phyloP scores from a whole-genome alignment of 2,888 invertebrate genomes.

The Euplagia quadripunctaria region DNA sequence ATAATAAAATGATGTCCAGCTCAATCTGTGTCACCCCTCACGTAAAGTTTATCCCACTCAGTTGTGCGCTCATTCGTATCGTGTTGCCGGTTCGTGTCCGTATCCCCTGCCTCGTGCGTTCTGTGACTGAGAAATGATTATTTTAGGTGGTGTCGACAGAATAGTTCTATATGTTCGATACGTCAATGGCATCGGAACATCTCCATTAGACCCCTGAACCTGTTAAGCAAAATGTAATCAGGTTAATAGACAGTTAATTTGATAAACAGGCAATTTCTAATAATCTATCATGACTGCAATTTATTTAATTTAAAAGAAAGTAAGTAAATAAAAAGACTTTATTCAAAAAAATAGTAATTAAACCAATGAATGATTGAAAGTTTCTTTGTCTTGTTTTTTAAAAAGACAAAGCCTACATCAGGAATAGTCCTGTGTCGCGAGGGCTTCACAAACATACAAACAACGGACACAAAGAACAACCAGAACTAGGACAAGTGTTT shows the following conservation, averaged over 20 bases:
- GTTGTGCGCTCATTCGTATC: neutral
- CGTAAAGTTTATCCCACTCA: neutral
- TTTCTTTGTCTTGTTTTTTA: neutral
- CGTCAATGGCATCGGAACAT: neutral
- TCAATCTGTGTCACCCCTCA: neutral
- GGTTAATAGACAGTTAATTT: neutral
- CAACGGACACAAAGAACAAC: too few relatives aligned
- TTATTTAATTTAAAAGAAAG: neutral
- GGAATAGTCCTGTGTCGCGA: too few relatives aligned
- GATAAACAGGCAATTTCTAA: neutral
- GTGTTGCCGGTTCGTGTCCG: neutral
- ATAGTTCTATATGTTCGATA: neutral
- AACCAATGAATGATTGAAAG: neutral
- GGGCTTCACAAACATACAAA: too few relatives aligned
- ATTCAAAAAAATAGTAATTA: too few relatives aligned
- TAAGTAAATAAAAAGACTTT: neutral
- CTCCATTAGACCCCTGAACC: neutral
- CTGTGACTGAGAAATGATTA: neutral
- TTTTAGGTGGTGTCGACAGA: neutral
- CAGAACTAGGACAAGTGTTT: too few relatives aligned
- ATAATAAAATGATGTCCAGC: neutral
- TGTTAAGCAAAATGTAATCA: neutral
- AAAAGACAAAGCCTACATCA: too few relatives aligned
- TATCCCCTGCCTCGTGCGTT: neutral
- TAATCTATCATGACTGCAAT: neutral